Evolutionary conservation across 2,113 vertebrate species (phyloP).

Genomic region (Cervus canadensis): DNA sequence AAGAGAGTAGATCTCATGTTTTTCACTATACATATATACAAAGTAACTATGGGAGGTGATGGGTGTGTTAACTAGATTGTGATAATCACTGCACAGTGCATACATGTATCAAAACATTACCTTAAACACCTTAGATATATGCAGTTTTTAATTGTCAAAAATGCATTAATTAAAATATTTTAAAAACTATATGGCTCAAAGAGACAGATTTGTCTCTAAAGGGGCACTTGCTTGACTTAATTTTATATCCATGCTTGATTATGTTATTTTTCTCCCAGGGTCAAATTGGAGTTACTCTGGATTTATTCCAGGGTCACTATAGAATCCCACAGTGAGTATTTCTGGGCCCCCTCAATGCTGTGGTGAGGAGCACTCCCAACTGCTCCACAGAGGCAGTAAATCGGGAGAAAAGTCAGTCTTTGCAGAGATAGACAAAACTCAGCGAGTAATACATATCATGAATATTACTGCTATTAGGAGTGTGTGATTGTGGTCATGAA

Average conservation of each 20-base stretch:
- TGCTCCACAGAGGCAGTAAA: background rate
- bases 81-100: background rate
- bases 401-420: background rate
- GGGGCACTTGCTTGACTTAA: background rate
- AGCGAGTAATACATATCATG: background rate
- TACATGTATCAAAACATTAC: background rate
- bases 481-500: background rate
- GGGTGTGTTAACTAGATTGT: background rate
- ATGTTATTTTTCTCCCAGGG: background rate
- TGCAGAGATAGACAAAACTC: background rate
- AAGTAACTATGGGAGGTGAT: background rate
- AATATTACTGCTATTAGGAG: background rate
- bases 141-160: background rate
- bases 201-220: background rate
- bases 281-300: background rate
- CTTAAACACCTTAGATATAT: background rate
- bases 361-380: accelerated
- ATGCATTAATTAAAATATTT: background rate
- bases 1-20: background rate
- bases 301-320: background rate
- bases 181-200: background rate
- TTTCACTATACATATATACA: background rate
- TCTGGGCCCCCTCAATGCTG: background rate
- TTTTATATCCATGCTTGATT: background rate
- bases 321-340: background rate